A percentile compares a stretch with the other conserved stretches of the same genome.
phyloP scores from a whole-genome alignment of 2,113 vertebrate genomes.

The Cyphomyrus discorhynchus region DNA sequence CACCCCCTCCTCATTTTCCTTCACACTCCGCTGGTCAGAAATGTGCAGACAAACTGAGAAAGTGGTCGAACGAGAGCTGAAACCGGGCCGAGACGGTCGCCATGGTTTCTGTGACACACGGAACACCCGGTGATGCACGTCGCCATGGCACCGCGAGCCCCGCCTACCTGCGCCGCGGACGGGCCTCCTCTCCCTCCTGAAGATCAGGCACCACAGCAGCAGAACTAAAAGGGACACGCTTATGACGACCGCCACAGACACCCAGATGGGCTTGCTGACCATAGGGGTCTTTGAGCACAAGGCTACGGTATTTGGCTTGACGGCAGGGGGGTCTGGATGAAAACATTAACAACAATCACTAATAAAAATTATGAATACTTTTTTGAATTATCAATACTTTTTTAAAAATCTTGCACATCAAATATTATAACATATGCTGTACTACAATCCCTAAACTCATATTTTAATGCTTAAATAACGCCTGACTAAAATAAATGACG shows the following conservation, averaged over 20 bases:
- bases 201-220: constrained; percentile 50
- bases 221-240: constrained; percentile 46
- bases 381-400: neutral
- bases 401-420: neutral
- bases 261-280: constrained; percentile 41
- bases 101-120: neutral
- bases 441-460: neutral
- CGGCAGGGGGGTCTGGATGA: constrained; percentile 20
- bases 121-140: neutral
- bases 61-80: neutral
- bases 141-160: neutral
- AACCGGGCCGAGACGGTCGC: neutral
- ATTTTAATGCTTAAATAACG: neutral
- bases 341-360: neutral
- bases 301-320: neutral
- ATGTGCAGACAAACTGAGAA: neutral
- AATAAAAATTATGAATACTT: neutral
- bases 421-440: neutral
- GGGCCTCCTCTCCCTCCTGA: constrained; percentile 32
- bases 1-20: neutral
- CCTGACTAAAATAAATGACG: neutral
- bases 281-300: neutral
- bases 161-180: constrained; percentile 36
- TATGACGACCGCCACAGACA: constrained; percentile 34
- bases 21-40: neutral